These are phyloP conservation scores for Myotis planiceps DNA, from an alignment of 2,797 vertebrate species.

Conservation along the genomic window DNA sequence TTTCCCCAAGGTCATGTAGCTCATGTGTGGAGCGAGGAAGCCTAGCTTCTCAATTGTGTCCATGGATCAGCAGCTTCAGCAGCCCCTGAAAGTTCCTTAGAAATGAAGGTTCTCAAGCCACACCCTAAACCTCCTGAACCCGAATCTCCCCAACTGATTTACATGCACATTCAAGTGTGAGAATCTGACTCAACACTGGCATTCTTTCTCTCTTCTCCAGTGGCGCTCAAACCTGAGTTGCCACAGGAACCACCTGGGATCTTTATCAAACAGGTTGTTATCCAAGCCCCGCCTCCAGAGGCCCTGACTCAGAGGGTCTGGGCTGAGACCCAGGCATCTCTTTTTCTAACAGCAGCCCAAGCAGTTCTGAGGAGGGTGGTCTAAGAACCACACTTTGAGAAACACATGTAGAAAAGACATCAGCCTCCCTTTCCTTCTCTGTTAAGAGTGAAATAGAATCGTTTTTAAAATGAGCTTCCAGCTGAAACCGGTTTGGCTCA, in stretches of 20 bases:
- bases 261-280: neutral
- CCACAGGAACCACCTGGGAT: neutral
- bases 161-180: neutral
- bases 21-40: neutral
- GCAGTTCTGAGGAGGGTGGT: neutral
- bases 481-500: no score
- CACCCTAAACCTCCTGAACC: neutral
- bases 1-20: neutral
- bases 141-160: neutral
- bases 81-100: neutral
- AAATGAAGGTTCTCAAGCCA: neutral
- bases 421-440: neutral
- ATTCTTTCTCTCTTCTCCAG: neutral
- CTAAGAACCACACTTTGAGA: neutral
- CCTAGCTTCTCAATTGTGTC: neutral
- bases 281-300: neutral
- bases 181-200: neutral
- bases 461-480: neutral
- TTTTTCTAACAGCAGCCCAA: neutral
- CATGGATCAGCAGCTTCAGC: neutral
- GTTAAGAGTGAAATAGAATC: neutral
- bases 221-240: neutral
- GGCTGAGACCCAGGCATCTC: neutral
- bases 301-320: neutral
- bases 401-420: neutral